Percentiles rank a stretch among this genome's conserved stretches.
These are phyloP conservation scores for Circaetus cinerascens DNA, from an alignment of 2,113 vertebrate species.

Conservation along the genomic window DNA sequence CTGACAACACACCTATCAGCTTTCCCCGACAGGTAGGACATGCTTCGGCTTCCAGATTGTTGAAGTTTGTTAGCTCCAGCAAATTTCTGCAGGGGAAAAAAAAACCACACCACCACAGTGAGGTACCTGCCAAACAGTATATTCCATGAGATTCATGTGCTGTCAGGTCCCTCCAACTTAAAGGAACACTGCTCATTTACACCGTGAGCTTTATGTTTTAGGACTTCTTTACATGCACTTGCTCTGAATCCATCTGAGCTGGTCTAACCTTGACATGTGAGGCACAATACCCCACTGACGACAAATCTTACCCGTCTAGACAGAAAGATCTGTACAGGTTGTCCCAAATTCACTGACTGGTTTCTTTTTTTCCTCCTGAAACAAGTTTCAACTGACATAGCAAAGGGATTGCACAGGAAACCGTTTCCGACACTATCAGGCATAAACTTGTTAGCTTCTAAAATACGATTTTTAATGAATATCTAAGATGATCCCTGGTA, in stretches of 20 bases:
- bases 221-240: neutral
- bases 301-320: neutral
- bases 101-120: neutral
- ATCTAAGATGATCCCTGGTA: neutral
- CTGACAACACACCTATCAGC: constrained; percentile 79
- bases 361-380: neutral
- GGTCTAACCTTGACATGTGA: neutral
- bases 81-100: constrained; percentile 74
- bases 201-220: neutral
- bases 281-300: neutral
- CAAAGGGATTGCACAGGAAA: neutral
- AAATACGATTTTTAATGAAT: neutral
- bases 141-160: neutral
- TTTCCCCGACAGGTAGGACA: constrained; percentile 86
- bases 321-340: neutral
- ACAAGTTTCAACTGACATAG: neutral
- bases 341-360: neutral
- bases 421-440: neutral
- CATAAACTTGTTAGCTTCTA: neutral
- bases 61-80: constrained; percentile 76
- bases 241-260: neutral
- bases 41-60: constrained; percentile 81
- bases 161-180: neutral
- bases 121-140: neutral
- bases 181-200: neutral